Evolutionary conservation across 2,888 invertebrate genomes (phyloP).

Genomic region (Colletes collaris): DNA sequence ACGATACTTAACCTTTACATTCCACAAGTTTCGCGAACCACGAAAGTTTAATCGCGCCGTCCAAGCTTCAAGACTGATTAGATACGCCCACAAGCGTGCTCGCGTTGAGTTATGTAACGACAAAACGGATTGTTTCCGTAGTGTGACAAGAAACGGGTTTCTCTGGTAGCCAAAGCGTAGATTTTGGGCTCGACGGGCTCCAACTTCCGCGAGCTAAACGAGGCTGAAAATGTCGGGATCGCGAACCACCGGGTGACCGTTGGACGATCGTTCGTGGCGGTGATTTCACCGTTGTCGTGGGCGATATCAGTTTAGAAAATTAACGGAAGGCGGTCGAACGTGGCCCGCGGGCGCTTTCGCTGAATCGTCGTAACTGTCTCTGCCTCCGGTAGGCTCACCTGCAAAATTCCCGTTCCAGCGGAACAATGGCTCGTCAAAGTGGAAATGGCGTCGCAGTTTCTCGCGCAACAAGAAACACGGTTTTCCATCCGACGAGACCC

Average conservation of each 20-base stretch:
- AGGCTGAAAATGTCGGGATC: not conserved
- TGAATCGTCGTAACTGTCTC: slow-evolving; percentile 32
- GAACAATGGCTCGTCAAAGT: slow-evolving; percentile 48
- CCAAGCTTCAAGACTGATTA: slow-evolving; percentile 10
- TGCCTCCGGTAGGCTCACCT: not conserved
- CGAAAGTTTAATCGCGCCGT: no score
- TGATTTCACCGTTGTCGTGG: not conserved
- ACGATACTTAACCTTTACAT: no score
- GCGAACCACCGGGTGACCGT: not conserved
- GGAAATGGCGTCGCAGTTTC: slow-evolving; percentile 13
- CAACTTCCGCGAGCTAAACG: not conserved
- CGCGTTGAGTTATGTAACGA: slow-evolving; percentile 21
- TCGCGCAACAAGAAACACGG: not conserved
- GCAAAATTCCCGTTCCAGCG: slow-evolving; percentile 33
- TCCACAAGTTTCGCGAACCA: no score
- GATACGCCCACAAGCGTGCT: slow-evolving; percentile 21
- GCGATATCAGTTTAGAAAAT: slow-evolving; percentile 30
- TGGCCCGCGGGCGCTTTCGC: slow-evolving; percentile 14
- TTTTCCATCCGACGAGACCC: not conserved
- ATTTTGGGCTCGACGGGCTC: slow-evolving; percentile 3
- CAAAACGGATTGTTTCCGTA: slow-evolving; percentile 29
- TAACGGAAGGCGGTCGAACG: slow-evolving; percentile 20
- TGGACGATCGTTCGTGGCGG: not conserved
- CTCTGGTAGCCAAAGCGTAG: slow-evolving; percentile 1
- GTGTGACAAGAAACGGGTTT: slow-evolving; percentile 25